Percentiles rank a stretch among this genome's conserved stretches.
These are phyloP conservation scores for Aquatica leii DNA, from an alignment of 2,888 invertebrate species.

Conservation along the genomic window DNA sequence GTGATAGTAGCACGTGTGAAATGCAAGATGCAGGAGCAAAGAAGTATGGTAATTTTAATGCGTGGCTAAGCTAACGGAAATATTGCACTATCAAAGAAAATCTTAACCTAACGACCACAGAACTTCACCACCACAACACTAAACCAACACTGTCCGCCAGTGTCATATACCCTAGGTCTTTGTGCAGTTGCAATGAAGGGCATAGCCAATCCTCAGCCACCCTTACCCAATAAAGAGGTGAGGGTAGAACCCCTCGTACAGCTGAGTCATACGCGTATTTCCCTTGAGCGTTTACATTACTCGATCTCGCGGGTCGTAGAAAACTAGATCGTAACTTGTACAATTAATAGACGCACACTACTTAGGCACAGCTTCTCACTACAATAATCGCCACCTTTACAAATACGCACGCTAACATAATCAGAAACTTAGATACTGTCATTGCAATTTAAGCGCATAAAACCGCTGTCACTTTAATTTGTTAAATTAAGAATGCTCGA, in stretches of 20 bases:
- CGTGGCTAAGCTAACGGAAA: slow-evolving; percentile 21
- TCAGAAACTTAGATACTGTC: too few relatives aligned
- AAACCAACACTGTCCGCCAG: slow-evolving; percentile 58
- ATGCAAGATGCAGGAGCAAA: slow-evolving; percentile 4
- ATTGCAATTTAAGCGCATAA: too few relatives aligned
- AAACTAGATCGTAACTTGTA: slow-evolving; percentile 24
- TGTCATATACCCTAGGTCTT: slow-evolving; percentile 54
- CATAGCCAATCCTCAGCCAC: slow-evolving; percentile 56
- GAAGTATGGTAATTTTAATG: slow-evolving; percentile 15
- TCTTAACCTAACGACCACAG: slow-evolving; percentile 57
- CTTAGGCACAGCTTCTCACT: too few relatives aligned
- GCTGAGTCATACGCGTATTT: slow-evolving; percentile 59
- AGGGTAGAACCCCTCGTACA: slow-evolving; percentile 51
- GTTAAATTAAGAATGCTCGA: slow-evolving; percentile 1
- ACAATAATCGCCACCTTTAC: too few relatives aligned
- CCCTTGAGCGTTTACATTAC: slow-evolving; percentile 45
- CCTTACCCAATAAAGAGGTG: slow-evolving; percentile 51
- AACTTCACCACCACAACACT: slow-evolving; percentile 61
- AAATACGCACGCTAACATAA: too few relatives aligned
- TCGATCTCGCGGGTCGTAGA: slow-evolving; percentile 36
- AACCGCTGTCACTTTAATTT: too few relatives aligned
- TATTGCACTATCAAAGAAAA: slow-evolving; percentile 33
- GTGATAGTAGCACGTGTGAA: slow-evolving; percentile 12
- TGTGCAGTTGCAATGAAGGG: slow-evolving; percentile 56
- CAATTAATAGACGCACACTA: slow-evolving; percentile 4